phyloP scores from a whole-genome alignment of 2,797 vertebrate genomes.

The Notolepis coatsorum region DNA sequence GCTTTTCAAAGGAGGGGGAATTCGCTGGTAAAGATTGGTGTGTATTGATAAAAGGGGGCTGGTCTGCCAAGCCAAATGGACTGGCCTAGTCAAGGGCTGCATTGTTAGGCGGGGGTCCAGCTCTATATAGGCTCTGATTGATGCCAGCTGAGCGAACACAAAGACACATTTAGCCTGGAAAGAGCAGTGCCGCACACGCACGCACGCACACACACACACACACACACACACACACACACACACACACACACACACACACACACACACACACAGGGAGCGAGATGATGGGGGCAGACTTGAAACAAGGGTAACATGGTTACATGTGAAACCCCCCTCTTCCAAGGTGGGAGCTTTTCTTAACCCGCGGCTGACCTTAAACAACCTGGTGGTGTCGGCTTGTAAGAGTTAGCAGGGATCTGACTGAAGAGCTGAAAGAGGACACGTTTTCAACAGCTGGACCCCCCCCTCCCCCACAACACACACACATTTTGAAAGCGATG shows the following conservation, averaged over 20 bases:
- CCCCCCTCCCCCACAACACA: neutral
- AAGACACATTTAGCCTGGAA: constrained; percentile 80
- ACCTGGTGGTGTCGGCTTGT: neutral
- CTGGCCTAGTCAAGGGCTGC: constrained; percentile 72
- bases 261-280: neutral
- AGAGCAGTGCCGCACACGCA: neutral
- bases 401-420: neutral
- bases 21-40: constrained; percentile 63
- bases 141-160: constrained; percentile 88
- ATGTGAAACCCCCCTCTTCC: too few species aligned
- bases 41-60: constrained; percentile 55
- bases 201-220: neutral
- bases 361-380: neutral
- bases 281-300: neutral
- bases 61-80: constrained; percentile 65
- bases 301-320: neutral
- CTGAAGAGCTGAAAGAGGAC: neutral
- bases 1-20: constrained; percentile 44
- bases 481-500: neutral
- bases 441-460: neutral
- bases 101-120: constrained; percentile 70
- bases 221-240: constrained; percentile 15
- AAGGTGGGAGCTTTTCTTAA: neutral
- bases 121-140: constrained; percentile 79
- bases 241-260: constrained; percentile 16